A percentile compares a stretch with the other conserved stretches of the same genome.
Conservation (phyloP, 2,113 vertebrate species). For the Campylomormyrus tamandua region DNA sequence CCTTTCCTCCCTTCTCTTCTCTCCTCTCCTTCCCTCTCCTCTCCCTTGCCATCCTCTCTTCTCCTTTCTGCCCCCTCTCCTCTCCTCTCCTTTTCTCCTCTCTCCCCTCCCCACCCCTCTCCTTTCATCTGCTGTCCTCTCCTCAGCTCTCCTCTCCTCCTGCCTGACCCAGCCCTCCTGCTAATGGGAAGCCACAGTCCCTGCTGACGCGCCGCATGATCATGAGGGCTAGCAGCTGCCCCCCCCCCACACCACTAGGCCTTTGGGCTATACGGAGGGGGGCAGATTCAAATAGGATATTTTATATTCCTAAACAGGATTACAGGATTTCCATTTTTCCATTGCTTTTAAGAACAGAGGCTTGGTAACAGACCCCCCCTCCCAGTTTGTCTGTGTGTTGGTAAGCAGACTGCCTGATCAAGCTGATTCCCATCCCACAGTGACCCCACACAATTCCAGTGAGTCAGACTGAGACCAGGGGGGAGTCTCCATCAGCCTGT, state of each 20-base stretch:
- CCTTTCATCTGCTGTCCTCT: neutral
- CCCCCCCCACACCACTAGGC: neutral
- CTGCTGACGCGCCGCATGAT: neutral
- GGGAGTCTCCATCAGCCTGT: neutral
- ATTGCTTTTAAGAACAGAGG: conserved; percentile 23
- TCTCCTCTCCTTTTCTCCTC: neutral
- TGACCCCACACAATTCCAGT: conserved; percentile 1
- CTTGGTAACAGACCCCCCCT: conserved; percentile 32
- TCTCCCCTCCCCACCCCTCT: neutral
- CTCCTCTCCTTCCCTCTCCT: neutral
- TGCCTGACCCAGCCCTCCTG: neutral
- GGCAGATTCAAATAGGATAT: conserved; percentile 46
- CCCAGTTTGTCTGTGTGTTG: conserved; percentile 5
- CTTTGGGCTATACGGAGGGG: neutral
- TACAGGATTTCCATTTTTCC: conserved; percentile 49
- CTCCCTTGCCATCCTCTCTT: neutral
- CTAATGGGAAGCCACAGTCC: neutral
- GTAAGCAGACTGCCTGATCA: neutral
- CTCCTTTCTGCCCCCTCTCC: neutral
- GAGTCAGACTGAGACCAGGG: neutral
- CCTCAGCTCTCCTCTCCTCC: neutral
- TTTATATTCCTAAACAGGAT: conserved; percentile 44
- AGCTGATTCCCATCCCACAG: neutral
- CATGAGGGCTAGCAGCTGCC: neutral
- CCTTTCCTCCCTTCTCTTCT: neutral